Evolutionary conservation across 2,888 invertebrate genomes (phyloP).

Genomic region (Machimus rusticus): DNA sequence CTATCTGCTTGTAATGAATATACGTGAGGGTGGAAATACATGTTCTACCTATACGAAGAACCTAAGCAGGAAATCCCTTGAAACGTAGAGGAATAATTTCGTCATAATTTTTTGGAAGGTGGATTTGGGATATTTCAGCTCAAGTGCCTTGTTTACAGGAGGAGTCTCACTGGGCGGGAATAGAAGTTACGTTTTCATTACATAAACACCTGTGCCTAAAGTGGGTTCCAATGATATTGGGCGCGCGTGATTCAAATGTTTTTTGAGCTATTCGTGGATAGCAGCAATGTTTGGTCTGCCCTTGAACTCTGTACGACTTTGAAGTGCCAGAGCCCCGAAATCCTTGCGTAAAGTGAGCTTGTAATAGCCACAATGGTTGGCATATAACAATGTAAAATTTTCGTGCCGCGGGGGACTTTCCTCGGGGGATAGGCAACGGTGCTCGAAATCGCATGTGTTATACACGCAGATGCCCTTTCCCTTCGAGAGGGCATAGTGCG

Average conservation of each 20-base stretch:
- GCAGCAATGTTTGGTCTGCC: neutral
- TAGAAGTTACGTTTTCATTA: neutral
- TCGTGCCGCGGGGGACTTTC: conserved; percentile 10
- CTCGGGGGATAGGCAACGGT: neutral
- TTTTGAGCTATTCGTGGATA: neutral
- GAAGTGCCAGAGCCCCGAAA: neutral
- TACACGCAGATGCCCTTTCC: neutral
- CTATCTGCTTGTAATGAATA: neutral
- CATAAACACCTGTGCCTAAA: neutral
- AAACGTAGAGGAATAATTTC: neutral
- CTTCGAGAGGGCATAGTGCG: neutral
- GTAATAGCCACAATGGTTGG: neutral
- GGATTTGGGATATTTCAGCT: neutral
- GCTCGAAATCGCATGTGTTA: neutral
- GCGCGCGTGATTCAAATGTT: conserved; percentile 6
- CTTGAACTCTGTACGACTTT: conserved; percentile 15
- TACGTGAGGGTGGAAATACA: neutral
- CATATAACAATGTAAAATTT: neutral
- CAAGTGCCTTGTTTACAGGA: neutral
- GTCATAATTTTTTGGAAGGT: neutral
- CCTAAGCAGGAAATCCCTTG: neutral
- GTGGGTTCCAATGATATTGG: neutral
- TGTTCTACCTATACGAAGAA: neutral
- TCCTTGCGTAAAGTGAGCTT: neutral
- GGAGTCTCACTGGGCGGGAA: neutral